A percentile compares a stretch with the other conserved stretches of the same genome.
Evolutionary conservation across 2,888 invertebrate genomes (phyloP).

Genomic region (Machimus rusticus): DNA sequence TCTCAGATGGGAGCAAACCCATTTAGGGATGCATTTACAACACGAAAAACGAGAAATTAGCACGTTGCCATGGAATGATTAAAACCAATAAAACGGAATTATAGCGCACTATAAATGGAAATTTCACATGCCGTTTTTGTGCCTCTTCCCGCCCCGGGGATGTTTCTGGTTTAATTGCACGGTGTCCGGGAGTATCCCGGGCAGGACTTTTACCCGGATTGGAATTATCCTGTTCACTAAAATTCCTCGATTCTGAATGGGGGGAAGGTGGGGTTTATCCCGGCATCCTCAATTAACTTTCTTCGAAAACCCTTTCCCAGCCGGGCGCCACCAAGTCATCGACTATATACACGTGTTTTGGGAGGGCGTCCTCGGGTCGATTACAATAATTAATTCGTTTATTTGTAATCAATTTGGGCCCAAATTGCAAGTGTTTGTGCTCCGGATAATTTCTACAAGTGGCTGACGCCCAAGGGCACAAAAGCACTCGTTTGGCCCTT

Average conservation of each 20-base stretch:
- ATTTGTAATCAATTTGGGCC: constrained; percentile 17
- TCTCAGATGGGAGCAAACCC: background rate
- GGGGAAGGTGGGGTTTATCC: background rate
- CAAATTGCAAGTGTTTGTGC: background rate
- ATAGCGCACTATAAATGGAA: constrained; percentile 14
- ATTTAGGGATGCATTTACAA: constrained; percentile 7
- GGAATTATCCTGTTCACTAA: background rate
- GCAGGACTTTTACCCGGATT: background rate
- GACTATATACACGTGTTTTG: background rate
- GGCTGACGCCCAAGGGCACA: constrained; percentile 10
- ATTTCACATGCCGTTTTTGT: constrained; percentile 1
- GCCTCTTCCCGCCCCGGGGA: background rate
- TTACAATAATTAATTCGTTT: constrained; percentile 25
- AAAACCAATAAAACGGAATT: constrained; percentile 12
- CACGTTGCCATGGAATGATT: background rate
- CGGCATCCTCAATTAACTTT: background rate
- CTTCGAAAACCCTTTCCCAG: background rate
- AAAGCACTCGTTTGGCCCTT: background rate
- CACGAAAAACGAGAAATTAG: constrained; percentile 19
- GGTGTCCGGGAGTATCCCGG: background rate
- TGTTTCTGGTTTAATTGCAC: background rate
- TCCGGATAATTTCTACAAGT: constrained; percentile 16
- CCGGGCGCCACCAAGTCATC: background rate
- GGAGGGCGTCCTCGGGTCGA: background rate
- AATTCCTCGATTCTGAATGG: background rate